Percentiles rank a stretch among this genome's conserved stretches.
phyloP scores from a whole-genome alignment of 1,140 invertebrate genomes.

The Wiebesia pumilae region DNA sequence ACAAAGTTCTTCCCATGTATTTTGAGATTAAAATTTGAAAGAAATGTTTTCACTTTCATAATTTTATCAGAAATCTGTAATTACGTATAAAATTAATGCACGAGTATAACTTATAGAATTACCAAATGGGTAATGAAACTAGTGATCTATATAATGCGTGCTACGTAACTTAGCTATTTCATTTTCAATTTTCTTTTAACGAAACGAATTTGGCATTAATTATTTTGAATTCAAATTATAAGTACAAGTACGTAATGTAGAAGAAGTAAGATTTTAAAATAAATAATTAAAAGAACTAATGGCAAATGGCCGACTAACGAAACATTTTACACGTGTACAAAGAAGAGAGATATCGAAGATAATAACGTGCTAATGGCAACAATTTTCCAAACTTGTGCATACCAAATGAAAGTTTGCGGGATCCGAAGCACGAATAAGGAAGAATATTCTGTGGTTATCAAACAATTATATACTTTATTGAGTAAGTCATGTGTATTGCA shows the following conservation, averaged over 20 bases:
- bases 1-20: background rate
- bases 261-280: too few relatives aligned
- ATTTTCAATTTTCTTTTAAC: background rate
- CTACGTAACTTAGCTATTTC: background rate
- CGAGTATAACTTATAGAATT: background rate
- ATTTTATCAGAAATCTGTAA: background rate
- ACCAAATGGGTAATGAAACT: background rate
- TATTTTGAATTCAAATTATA: too few relatives aligned
- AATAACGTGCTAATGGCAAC: background rate
- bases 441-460: constrained; percentile 25
- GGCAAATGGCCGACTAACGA: too few relatives aligned
- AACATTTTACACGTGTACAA: background rate
- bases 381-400: background rate
- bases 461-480: constrained; percentile 29
- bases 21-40: background rate
- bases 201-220: too few relatives aligned
- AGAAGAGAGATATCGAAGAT: background rate
- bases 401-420: constrained; percentile 25
- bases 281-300: too few relatives aligned
- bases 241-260: too few relatives aligned
- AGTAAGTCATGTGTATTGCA: background rate
- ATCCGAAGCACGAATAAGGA: background rate
- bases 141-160: background rate
- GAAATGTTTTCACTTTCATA: background rate
- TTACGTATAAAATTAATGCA: background rate